Evolutionary conservation across 2,888 invertebrate species (phyloP), one percentile per base, ranked within the genome.

Genomic region (Drosophila tripunctata): DNA sequence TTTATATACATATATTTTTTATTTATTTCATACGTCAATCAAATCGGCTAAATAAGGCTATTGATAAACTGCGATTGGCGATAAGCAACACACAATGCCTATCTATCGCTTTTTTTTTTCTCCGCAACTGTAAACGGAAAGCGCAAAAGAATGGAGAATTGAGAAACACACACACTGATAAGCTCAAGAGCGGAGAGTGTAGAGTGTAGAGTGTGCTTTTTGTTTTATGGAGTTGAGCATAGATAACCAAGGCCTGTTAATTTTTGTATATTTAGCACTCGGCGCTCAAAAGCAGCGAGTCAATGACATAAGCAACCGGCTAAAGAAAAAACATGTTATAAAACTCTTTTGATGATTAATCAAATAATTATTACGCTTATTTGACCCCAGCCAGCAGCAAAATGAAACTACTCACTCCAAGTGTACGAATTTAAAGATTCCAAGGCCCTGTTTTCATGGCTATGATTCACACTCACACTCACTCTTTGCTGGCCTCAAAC

Each of bases 1-100:
- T 45, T 14, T 22, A n/a, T 10, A n/a, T n/a, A n/a, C n/a, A 21
- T 21, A 4, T 4, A 1, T 8, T 24, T 24, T 24, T 24, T 24
- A 7, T 24, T 24, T 2, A 7, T 17, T 65, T 48, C 35, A 45
- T 60, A 66, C 82, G 75, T 85, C 88, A 85, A 78, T 69, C 47
- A 62, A 69, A 67, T 64, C 48, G 57, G 63, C 64, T 52, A 80
- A 67, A 67, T 69, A 77, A 73, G 77, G 69, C 75, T 74, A 82
- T 87, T 87, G 80, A 80, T 80, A 87, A 75, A 66, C 71, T 65
- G 63, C 55, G 62, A 78, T 70, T 51, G 50, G 62, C 58, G 80
- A 80, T 80, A 85, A 80, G 86, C 66, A 7, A 14, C 41, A n/a
- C n/a, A n/a, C n/a, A 38, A 15, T 47, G 40, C 31, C 57, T 22